Evolutionary conservation across 35 echinoderm and acorn worm genomes (phyloP).

Genomic region (Lytechinus pictus): DNA sequence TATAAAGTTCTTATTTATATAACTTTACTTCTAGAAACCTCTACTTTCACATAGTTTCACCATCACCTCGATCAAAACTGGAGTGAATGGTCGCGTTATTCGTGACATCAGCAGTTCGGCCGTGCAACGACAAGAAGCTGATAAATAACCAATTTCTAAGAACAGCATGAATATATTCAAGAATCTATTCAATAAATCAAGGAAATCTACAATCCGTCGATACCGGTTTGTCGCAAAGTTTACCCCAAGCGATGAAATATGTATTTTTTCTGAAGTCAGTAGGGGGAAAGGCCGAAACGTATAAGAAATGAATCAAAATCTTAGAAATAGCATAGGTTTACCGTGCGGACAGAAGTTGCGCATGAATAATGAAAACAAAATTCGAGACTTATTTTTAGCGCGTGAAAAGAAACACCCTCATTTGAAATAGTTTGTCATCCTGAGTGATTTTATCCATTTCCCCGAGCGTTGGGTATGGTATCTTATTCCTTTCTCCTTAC

Average conservation of each 20-base stretch:
- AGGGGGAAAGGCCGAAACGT: not conserved
- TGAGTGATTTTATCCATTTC: constrained; percentile 19
- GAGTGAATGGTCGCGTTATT: no score
- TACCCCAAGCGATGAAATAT: not conserved
- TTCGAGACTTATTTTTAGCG: not conserved
- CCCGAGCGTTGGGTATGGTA: not conserved
- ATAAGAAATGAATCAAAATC: not conserved
- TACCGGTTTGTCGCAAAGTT: not conserved
- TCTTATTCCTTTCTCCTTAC: not conserved
- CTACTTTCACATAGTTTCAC: no score
- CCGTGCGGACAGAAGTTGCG: not conserved
- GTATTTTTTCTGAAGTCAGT: not conserved
- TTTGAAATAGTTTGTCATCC: not conserved
- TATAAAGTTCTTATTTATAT: no score
- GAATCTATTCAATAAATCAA: not conserved
- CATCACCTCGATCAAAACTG: no score
- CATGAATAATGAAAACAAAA: not conserved
- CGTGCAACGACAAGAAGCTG: no score
- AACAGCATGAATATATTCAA: no score
- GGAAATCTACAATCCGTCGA: not conserved
- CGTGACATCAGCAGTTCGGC: no score
- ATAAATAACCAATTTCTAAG: no score
- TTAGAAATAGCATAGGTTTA: not conserved
- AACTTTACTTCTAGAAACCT: no score
- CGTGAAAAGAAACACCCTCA: not conserved